Percentiles rank a stretch among this genome's conserved stretches.
These are phyloP conservation scores for Sinocyclocheilus anshuiensis DNA, from an alignment of 2,113 vertebrate species.

Conservation along the genomic window DNA sequence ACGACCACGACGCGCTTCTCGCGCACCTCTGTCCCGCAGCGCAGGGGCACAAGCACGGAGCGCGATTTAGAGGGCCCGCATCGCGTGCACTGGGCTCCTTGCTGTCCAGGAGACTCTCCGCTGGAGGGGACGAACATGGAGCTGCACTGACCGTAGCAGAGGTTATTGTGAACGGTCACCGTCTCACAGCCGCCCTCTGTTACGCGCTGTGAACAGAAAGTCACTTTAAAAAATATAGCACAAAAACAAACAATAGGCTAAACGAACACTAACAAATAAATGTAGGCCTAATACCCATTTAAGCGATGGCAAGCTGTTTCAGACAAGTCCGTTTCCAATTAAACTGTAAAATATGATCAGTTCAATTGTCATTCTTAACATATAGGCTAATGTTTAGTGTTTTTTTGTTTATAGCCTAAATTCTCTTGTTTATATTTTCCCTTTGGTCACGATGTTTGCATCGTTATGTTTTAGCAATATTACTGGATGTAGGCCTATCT, in stretches of 20 bases:
- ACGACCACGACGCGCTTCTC: slow-evolving; percentile 71
- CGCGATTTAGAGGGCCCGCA: slow-evolving; percentile 72
- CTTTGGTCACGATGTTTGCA: no score
- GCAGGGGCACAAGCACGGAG: slow-evolving; percentile 65
- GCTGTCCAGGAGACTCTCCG: slow-evolving; percentile 50
- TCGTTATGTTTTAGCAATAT: no score
- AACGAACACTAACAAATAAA: no score
- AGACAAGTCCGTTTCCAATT: no score
- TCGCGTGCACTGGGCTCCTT: slow-evolving; percentile 73
- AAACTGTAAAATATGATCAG: no score
- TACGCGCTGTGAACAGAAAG: slow-evolving; percentile 68
- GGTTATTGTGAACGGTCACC: slow-evolving; percentile 73
- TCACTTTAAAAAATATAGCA: background rate
- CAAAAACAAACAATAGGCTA: no score
- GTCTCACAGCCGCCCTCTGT: slow-evolving; percentile 74
- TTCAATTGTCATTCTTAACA: no score
- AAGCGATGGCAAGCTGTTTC: no score
- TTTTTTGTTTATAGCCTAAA: background rate
- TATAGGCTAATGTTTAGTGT: no score
- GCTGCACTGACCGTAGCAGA: slow-evolving; percentile 84
- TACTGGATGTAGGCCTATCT: no score
- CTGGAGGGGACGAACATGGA: slow-evolving; percentile 79
- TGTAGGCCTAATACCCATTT: no score
- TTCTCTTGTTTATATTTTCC: background rate
- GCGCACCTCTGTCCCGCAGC: slow-evolving; percentile 62